Evolutionary conservation across 2,113 vertebrate species (phyloP).

Genomic region (Poicephalus gulielmi): DNA sequence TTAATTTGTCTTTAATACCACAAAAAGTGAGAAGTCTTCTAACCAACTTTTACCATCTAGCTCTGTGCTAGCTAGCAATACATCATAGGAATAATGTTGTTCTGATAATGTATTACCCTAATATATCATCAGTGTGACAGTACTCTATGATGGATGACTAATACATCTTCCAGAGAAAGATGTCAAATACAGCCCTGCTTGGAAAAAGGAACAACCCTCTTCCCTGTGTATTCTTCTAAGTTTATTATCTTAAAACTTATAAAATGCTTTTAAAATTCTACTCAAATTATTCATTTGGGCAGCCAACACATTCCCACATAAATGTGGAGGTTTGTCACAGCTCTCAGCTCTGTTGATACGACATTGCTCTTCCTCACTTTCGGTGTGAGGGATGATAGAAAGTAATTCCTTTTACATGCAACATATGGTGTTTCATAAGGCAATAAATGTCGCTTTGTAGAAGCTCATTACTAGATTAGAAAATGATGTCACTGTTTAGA

Average conservation of each 20-base stretch:
- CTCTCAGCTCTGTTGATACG: conserved; percentile 4
- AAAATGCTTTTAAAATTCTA: conserved; percentile 16
- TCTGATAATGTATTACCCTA: conserved; percentile 73
- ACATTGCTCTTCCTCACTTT: conserved; percentile 17
- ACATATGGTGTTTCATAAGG: conserved; percentile 40
- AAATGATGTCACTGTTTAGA: neutral
- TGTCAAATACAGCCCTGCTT: conserved; percentile 47
- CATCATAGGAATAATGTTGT: conserved; percentile 54
- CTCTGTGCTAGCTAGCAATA: conserved; percentile 46
- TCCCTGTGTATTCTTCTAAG: neutral
- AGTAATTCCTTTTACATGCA: conserved; percentile 32
- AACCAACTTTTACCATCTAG: conserved; percentile 34
- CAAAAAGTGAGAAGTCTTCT: conserved; percentile 54
- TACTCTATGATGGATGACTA: conserved; percentile 66
- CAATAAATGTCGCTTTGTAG: conserved; percentile 8
- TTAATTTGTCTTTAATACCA: neutral
- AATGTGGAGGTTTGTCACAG: neutral
- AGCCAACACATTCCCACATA: conserved; percentile 19
- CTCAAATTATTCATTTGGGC: conserved; percentile 30
- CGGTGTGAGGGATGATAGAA: neutral
- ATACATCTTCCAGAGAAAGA: conserved; percentile 70
- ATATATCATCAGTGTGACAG: conserved; percentile 65
- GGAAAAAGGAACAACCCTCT: conserved; percentile 11
- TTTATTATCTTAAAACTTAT: conserved; percentile 37
- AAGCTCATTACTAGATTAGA: neutral